These are phyloP conservation scores for Ceratosolen solmsi DNA, from an alignment of 1,140 invertebrate genomes.

Conservation along the genomic window DNA sequence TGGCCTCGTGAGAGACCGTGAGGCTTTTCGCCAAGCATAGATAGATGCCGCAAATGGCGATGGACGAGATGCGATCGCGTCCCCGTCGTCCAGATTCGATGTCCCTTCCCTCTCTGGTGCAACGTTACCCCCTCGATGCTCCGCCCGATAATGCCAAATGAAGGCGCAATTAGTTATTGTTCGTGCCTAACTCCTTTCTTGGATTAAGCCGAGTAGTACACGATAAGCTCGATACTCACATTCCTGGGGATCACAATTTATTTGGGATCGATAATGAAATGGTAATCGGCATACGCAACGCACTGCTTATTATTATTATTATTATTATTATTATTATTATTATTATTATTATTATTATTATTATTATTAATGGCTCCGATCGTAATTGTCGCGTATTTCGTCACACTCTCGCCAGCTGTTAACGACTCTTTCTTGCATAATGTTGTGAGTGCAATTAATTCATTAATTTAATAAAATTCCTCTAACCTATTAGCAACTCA, in stretches of 20 bases:
- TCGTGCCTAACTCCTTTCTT: background rate
- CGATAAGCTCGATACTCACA: background rate
- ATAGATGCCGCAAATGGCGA: slow-evolving; percentile 20
- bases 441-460: too few species aligned
- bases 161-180: background rate
- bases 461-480: too few species aligned
- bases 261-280: background rate
- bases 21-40: background rate
- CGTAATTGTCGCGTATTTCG: too few species aligned
- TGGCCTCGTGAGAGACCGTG: background rate
- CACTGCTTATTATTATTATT: too few species aligned
- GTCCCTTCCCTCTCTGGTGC: too few species aligned
- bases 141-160: background rate
- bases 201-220: background rate
- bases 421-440: too few species aligned
- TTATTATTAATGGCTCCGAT: background rate
- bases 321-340: too few species aligned
- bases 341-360: background rate
- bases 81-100: too few species aligned
- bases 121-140: background rate
- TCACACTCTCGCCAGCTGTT: too few species aligned
- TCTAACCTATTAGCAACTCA: too few species aligned
- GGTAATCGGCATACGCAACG: background rate
- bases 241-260: background rate
- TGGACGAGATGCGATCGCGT: background rate